Conservation (phyloP, 2,888 invertebrate genomes). For the Matsumyia berberina region DNA sequence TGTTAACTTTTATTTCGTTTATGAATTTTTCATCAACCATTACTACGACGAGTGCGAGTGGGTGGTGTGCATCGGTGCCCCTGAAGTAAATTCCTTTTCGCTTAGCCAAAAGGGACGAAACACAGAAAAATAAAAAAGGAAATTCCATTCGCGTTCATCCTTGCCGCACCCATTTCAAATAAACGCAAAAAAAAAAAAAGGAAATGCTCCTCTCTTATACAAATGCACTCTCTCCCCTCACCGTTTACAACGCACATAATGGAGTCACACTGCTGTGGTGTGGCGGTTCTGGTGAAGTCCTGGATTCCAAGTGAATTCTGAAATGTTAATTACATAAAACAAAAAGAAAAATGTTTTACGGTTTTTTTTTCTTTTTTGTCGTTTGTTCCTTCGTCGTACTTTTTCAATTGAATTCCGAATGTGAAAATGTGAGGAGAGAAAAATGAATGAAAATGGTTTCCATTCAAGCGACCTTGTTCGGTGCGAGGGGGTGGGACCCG, state of each 20-base stretch:
- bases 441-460: slow-evolving; percentile 36
- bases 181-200: slow-evolving; percentile 23
- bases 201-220: slow-evolving; percentile 6
- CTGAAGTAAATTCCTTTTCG: slow-evolving; percentile 22
- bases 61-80: slow-evolving; percentile 28
- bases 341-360: slow-evolving; percentile 55
- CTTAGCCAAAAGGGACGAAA: slow-evolving; percentile 8
- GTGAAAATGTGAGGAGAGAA: slow-evolving; percentile 9
- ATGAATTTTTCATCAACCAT: slow-evolving; percentile 62
- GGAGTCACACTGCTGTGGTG: slow-evolving; percentile 45
- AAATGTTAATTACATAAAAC: slow-evolving; percentile 68
- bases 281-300: slow-evolving; percentile 39
- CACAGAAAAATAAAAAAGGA: slow-evolving; percentile 10
- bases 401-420: slow-evolving; percentile 42
- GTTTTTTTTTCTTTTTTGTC: slow-evolving; percentile 2
- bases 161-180: slow-evolving; percentile 34
- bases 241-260: slow-evolving; percentile 16
- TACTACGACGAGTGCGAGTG: slow-evolving; percentile 10
- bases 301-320: slow-evolving; percentile 51
- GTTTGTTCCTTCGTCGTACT: slow-evolving; percentile 20
- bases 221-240: slow-evolving; percentile 11
- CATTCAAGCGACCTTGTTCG: slow-evolving; percentile 37
- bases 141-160: slow-evolving; percentile 34
- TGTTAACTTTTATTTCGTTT: slow-evolving; percentile 23
- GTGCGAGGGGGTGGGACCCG: too few species aligned